Base-by-base conservation (phyloP, 2,888 invertebrate genomes). In the Macrophya annulata region DNA sequence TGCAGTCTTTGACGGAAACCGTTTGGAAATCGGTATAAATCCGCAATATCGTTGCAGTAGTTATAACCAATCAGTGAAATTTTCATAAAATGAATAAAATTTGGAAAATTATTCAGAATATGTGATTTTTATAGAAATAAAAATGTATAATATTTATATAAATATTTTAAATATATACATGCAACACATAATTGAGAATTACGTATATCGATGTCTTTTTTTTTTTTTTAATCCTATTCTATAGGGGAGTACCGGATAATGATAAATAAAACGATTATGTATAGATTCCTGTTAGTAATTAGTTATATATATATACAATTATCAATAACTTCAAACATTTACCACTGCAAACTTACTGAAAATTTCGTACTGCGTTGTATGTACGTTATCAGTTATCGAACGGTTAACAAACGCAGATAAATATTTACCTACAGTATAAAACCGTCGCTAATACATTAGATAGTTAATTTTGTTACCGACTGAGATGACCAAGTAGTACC, bases 221-320 rank as follows among this genome's bases (percentile, higher is more conserved):
- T 25, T 62, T 31, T 31, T 62, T 25, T 62, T 31, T 31, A 31
- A 8, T 62, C 25, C 25, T 62, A 25, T 9, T 25, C 3, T 21
- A 76, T 21, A 76, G 25, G 76, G 48, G 6, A 37, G 9, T n/a
- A 17, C 9, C n/a, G 71, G n/a, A 40, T 21, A 25, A 76, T 48
- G 12, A 76, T 25, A 25, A 48, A 76, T 48, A 76, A 76, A 51
- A 76, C 45, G n/a, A 45, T n/a, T n/a, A 10, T 40, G 5, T 71
- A 40, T 40, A 15, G 76, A 76, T 48, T 25, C 25, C 48, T 76
- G 45, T 76, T 76, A 48, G 76, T 76, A 51, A 76, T 76, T 76
- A 76, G 8, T 1, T 48, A 48, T 12, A 48, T 12, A 48, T 4
- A 1, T 76, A 48, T 76, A 76, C 51, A 76, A 76, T 76, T 51